Evolutionary conservation across 1,140 invertebrate species (phyloP).

Genomic region (Caenorhabditis inopinata): DNA sequence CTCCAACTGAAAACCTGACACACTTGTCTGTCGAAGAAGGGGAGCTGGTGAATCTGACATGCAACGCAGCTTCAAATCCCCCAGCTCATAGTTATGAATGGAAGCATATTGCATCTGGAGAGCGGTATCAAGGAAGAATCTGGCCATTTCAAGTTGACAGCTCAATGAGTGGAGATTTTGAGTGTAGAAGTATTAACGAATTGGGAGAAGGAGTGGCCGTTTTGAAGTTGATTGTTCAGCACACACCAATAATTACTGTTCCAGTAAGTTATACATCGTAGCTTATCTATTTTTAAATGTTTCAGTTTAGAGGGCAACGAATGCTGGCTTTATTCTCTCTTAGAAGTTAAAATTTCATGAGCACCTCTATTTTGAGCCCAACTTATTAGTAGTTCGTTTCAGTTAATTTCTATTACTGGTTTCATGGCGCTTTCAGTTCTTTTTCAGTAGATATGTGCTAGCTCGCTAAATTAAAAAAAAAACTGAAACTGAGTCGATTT

Average conservation of each 20-base stretch:
- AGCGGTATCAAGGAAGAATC: slow-evolving; percentile 7
- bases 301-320: too few species aligned
- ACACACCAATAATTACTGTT: slow-evolving; percentile 30
- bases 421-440: too few species aligned
- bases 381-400: too few species aligned
- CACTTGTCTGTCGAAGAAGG: slow-evolving; percentile 39
- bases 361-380: too few species aligned
- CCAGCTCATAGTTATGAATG: slow-evolving; percentile 45
- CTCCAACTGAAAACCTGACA: slow-evolving; percentile 22
- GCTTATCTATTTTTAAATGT: too few species aligned
- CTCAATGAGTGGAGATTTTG: slow-evolving; percentile 38
- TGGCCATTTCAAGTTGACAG: slow-evolving; percentile 38
- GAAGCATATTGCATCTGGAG: slow-evolving; percentile 34
- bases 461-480: too few species aligned
- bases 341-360: too few species aligned
- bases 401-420: too few species aligned
- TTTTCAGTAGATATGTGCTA: too few species aligned
- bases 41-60: slow-evolving; percentile 25
- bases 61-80: slow-evolving; percentile 38
- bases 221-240: slow-evolving; percentile 41
- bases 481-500: too few species aligned
- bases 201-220: slow-evolving; percentile 34
- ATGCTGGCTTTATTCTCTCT: too few species aligned
- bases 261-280: slow-evolving; percentile 11
- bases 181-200: slow-evolving; percentile 34